Conservation (phyloP, 2,888 invertebrate species). For the Microplitis deprimator region DNA sequence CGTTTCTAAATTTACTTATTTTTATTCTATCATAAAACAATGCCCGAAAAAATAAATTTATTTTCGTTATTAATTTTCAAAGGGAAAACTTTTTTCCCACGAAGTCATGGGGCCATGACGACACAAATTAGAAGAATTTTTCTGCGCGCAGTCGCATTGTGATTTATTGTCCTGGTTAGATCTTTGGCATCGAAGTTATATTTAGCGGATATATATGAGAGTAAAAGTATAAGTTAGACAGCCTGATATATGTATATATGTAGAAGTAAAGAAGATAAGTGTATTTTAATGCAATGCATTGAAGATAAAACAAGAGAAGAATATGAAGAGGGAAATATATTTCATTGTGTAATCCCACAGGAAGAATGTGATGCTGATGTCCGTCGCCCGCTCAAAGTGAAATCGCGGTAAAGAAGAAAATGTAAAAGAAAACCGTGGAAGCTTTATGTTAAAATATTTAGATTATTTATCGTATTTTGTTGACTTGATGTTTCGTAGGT, state of each 20-base stretch:
- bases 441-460: constrained; percentile 38
- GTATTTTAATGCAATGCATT: constrained; percentile 11
- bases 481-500: not conserved
- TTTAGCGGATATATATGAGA: constrained; percentile 56
- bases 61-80: not conserved
- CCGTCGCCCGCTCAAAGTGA: constrained; percentile 38
- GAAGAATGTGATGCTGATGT: constrained; percentile 54
- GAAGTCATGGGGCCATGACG: constrained; percentile 35
- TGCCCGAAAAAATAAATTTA: not conserved
- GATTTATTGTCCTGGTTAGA: constrained; percentile 58
- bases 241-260: constrained; percentile 33
- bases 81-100: constrained; percentile 10
- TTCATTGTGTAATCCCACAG: constrained; percentile 68
- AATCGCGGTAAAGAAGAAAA: constrained; percentile 16
- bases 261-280: constrained; percentile 21
- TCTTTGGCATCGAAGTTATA: constrained; percentile 58
- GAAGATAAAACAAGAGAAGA: constrained; percentile 28
- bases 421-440: constrained; percentile 30
- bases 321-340: constrained; percentile 62
- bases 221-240: constrained; percentile 26
- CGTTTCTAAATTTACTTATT: not conserved
- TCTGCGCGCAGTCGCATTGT: constrained; percentile 52
- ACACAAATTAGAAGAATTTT: constrained; percentile 55
- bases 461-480: constrained; percentile 22
- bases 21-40: not conserved